Evolutionary conservation across 2,888 invertebrate species (phyloP).

Genomic region (Esperia sulphurella): DNA sequence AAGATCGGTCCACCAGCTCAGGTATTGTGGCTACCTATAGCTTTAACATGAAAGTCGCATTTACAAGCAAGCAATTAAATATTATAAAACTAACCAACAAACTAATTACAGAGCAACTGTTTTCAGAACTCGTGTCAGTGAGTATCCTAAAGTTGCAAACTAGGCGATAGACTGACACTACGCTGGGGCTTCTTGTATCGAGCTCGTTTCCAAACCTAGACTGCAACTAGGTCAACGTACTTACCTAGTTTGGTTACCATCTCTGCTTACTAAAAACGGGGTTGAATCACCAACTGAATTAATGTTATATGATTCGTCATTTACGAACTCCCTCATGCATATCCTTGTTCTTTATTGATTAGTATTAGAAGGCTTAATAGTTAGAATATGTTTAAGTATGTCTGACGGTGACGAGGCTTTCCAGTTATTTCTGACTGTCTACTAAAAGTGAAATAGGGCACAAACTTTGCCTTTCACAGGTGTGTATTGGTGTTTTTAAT

Average conservation of each 20-base stretch:
- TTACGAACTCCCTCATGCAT: not conserved
- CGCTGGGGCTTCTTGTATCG: conserved; percentile 31
- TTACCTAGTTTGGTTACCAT: conserved; percentile 5
- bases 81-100: not conserved
- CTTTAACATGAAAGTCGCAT: no score
- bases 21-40: no score
- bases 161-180: conserved; percentile 36
- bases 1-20: no score
- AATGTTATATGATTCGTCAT: no score
- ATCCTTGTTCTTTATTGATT: not conserved
- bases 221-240: conserved; percentile 33
- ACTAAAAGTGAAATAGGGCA: no score
- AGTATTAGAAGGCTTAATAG: not conserved
- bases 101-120: not conserved
- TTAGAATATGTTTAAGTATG: not conserved
- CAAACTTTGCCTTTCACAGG: no score
- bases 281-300: not conserved
- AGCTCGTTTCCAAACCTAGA: conserved; percentile 29
- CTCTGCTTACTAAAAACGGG: not conserved
- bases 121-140: conserved; percentile 1
- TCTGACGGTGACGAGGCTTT: no score
- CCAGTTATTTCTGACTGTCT: no score
- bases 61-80: not conserved
- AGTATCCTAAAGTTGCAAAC: conserved; percentile 29
- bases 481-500: no score